Evolutionary conservation across 2,113 vertebrate species (phyloP), one percentile per base, ranked within the genome.

Genomic region (Fulmarus glacialis): DNA sequence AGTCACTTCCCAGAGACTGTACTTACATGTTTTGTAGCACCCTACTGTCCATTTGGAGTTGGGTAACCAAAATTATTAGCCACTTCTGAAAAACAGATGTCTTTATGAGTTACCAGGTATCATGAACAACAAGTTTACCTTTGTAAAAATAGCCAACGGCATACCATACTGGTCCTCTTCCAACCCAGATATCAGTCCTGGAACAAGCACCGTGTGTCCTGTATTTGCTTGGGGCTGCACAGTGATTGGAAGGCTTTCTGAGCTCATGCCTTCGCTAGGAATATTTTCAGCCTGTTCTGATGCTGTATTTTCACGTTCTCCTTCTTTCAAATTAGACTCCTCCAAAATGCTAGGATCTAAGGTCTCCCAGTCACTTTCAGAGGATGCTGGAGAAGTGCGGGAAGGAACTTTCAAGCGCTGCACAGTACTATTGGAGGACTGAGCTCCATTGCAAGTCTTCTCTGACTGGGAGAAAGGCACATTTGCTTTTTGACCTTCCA

Each of bases 341-440:
- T 99, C 99, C 86, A 99, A 93, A 89, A 99, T 58, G 47, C 98
- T 98, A 42, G 99, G 99, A 96, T 99, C 99, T 93, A 99, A 97
- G 4, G 99, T 99, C 98, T 99, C 99, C 99, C 99, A 99, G 97
- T 99, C 99, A 92, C 99, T 99, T 96, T 99, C 99, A 3, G 99
- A 99, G 60, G 99, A 99, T 0, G 99, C 99, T 5, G 99, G 99
- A 42, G 99, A 99, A 59, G 98, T 23, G 2, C 63, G 98, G 1
- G 98, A 97, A 36, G 99, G 99, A 42, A 98, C 98, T 80, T 98
- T 98, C 93, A 99, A 97, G 90, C 82, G 98, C 50, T 98, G 98
- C 78, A 93, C 91, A 22, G 94, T 68, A 15, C 93, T 95, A 4
- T 77, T 95, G 90, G 52, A 91, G 83, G 92, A 77, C 68, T 96